These are phyloP conservation scores for Nomada fucata DNA, from an alignment of 2,888 invertebrate genomes.

Conservation along the genomic window DNA sequence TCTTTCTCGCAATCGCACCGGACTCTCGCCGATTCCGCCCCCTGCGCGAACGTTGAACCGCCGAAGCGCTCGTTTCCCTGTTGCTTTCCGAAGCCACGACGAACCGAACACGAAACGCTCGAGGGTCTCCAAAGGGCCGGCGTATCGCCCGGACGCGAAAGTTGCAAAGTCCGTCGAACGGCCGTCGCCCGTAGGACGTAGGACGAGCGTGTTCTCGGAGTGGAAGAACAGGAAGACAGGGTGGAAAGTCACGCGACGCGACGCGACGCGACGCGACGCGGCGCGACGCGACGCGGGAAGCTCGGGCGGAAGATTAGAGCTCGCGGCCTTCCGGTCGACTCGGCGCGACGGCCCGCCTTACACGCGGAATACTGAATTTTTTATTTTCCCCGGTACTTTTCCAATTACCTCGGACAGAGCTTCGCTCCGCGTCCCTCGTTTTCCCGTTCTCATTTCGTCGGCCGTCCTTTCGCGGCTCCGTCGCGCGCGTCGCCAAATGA, in stretches of 20 bases:
- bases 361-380: conserved; percentile 52
- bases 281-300: neutral
- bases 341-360: conserved; percentile 16
- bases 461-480: conserved; percentile 46
- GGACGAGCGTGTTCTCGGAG: too few species aligned
- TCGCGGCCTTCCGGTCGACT: conserved; percentile 36
- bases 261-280: conserved; percentile 29
- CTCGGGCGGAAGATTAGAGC: conserved; percentile 32
- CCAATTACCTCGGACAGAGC: conserved; percentile 66
- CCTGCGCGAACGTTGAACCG: neutral
- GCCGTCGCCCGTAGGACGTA: neutral
- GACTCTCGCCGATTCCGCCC: neutral
- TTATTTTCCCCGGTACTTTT: conserved; percentile 58
- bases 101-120: neutral
- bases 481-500: conserved; percentile 47
- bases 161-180: conserved; percentile 17
- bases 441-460: conserved; percentile 58
- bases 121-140: neutral
- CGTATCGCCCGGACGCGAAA: neutral
- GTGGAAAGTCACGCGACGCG: conserved; percentile 34
- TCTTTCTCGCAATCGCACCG: neutral
- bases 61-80: neutral
- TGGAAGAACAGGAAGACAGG: neutral
- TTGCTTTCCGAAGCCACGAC: neutral
- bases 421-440: conserved; percentile 43